Base-by-base conservation (phyloP, 2,888 invertebrate genomes). In the Lysandra coridon region DNA sequence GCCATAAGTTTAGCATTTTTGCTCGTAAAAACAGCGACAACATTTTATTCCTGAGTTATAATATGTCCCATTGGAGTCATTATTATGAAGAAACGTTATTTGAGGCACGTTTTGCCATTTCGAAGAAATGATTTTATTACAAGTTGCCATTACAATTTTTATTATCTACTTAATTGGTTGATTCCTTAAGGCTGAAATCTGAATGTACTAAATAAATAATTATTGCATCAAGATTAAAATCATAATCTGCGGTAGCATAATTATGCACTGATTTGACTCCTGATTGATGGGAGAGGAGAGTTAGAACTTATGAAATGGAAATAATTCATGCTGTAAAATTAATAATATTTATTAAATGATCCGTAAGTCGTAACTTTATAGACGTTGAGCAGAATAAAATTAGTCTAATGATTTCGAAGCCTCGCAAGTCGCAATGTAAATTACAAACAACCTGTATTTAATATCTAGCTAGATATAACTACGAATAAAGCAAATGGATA, bases 11-110 rank as follows among this genome's bases (percentile, higher is more conserved):
- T 62, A 62, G n/a, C 62, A 57, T 57, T 57, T 30, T 23, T 14
- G 44, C 75, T 53, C 4, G 53, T 75, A 74, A 74, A 40, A 49
- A 73, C 73, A 73, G 30, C 30, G 30, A 62, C n/a, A 23, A 44
- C n/a, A 44, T 40, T 74, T 74, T 74, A 74, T 40, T 74, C 44
- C 23, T 49, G 74, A 40, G 10, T 44, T 40, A 74, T 7, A 17
- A 53, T 17, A n/a, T 75, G 53, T 75, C 30, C 44, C 75, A 53
- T 30, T 53, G 75, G 53, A 53, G 49, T 75, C 53, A 75, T 75
- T 75, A 75, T 49, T 75, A 30, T 75, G 75, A 53, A 53, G 75
- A 75, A 75, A 75, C 75, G 14, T 49, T 75, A 75, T 75, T 75
- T 75, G 49, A 49, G 30, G 12, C 53, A 75, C 30, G 53, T 53